Evolutionary conservation across 2,888 invertebrate species (phyloP).

Genomic region (Chrysolina oricalcia): DNA sequence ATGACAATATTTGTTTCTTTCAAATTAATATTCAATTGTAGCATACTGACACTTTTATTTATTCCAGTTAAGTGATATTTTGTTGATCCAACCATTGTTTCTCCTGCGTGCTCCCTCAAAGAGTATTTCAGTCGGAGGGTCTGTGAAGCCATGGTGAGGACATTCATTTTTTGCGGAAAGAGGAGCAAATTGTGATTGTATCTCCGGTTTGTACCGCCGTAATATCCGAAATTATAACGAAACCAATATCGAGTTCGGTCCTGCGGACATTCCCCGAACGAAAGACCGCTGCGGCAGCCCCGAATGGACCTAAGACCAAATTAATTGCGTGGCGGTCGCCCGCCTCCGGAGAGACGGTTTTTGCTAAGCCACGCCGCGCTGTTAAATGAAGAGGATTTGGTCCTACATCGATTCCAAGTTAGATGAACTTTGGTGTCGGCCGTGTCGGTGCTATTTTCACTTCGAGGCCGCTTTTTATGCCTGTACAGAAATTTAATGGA

Average conservation of each 20-base stretch:
- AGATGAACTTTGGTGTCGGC: constrained; percentile 47
- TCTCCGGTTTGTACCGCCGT: no score
- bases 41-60: no score
- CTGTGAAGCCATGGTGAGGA: no score
- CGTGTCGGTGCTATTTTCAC: constrained; percentile 39
- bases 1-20: no score
- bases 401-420: constrained; percentile 44
- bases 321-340: constrained; percentile 65
- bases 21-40: no score
- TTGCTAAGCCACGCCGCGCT: constrained; percentile 44
- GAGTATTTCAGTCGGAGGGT: no score
- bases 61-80: no score
- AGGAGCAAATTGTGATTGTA: no score
- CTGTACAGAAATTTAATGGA: constrained; percentile 33
- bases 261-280: constrained; percentile 25
- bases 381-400: constrained; percentile 50
- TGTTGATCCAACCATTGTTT: no score
- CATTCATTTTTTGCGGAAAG: no score
- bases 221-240: not conserved
- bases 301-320: constrained; percentile 66
- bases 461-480: constrained; percentile 32
- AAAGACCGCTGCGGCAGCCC: constrained; percentile 57
- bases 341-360: constrained; percentile 59
- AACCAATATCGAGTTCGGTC: constrained; percentile 22
- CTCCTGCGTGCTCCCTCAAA: no score